These are phyloP conservation scores for Chloropsis cyanopogon DNA, from an alignment of 2,113 vertebrate species.

Conservation along the genomic window DNA sequence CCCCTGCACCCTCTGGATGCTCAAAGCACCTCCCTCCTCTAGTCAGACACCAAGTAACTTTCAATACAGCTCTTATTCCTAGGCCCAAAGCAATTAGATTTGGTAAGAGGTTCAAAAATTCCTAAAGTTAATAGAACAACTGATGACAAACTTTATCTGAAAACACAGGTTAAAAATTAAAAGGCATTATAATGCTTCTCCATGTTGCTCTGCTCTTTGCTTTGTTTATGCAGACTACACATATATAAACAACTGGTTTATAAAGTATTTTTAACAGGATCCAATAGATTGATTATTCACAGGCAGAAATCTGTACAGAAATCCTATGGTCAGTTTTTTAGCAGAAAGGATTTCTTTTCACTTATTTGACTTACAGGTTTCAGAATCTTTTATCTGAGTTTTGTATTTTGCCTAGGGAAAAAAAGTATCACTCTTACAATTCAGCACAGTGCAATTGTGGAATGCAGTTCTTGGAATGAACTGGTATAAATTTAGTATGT, in stretches of 20 bases:
- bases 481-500: not conserved
- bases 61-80: not conserved
- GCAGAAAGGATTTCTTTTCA: not conserved
- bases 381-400: not conserved
- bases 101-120: not conserved
- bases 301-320: not conserved
- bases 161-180: conserved; percentile 22
- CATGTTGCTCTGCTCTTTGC: not conserved
- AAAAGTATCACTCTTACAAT: not conserved
- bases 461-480: conserved; percentile 49
- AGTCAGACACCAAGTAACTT: not conserved
- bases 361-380: not conserved
- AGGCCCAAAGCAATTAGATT: not conserved
- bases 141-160: not conserved
- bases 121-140: not conserved
- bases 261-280: not conserved
- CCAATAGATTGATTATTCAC: not conserved
- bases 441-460: not conserved
- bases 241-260: not conserved
- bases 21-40: not conserved
- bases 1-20: not conserved
- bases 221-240: not conserved
- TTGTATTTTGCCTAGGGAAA: not conserved
- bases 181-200: not conserved
- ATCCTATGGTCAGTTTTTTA: not conserved